Percentiles rank a stretch among this genome's conserved stretches.
Evolutionary conservation across 2,797 vertebrate species (phyloP).

Genomic region (Myotis findleyi): DNA sequence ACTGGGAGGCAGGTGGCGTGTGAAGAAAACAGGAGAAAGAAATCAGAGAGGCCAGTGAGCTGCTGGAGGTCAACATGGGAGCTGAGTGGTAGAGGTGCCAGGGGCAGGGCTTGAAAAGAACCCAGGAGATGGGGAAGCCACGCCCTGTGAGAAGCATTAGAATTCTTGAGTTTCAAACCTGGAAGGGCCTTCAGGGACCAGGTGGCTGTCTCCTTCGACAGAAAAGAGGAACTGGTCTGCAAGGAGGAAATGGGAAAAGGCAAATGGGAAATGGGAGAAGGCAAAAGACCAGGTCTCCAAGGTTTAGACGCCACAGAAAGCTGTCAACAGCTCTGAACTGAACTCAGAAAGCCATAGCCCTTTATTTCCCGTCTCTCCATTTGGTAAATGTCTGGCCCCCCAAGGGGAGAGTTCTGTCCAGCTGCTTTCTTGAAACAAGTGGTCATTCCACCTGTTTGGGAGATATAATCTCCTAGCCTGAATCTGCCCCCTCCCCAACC

Average conservation of each 20-base stretch:
- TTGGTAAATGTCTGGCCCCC: conserved; percentile 28
- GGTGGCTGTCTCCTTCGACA: neutral
- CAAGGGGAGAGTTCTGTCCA: neutral
- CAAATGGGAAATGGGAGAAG: conserved; percentile 35
- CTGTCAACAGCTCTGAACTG: neutral
- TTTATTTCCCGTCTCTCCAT: neutral
- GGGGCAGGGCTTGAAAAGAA: neutral
- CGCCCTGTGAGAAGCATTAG: neutral
- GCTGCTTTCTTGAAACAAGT: conserved; percentile 44
- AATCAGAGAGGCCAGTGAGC: neutral
- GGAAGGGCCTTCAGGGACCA: neutral
- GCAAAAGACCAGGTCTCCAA: neutral
- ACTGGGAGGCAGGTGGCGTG: neutral
- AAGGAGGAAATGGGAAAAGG: conserved; percentile 36
- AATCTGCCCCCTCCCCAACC: neutral
- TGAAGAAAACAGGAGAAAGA: neutral
- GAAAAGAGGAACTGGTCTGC: conserved; percentile 32
- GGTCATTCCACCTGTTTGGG: neutral
- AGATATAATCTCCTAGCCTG: neutral
- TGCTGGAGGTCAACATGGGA: neutral
- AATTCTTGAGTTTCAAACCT: neutral
- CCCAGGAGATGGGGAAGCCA: neutral
- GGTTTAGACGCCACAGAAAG: neutral
- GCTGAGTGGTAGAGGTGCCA: neutral
- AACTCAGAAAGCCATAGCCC: neutral